Base-by-base conservation (phyloP, 2,888 invertebrate genomes). In the Stenolophus ochropezus region DNA sequence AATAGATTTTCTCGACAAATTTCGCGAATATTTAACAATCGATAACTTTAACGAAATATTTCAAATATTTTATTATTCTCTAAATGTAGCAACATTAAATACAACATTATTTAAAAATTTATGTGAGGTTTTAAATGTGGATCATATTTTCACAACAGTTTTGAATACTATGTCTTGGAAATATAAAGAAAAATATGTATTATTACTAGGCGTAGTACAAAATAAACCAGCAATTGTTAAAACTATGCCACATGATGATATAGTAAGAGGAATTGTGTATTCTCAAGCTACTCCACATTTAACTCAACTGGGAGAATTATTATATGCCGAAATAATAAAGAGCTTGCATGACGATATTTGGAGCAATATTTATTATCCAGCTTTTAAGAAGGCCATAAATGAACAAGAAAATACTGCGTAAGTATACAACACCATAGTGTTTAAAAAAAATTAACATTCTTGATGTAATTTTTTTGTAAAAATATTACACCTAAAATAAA, bases 101-200 rank as follows among this genome's bases (percentile, higher is more conserved):
- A 42, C 33, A 1, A 42, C 33, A 2, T 8, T 42, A 42, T 8
- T 42, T 0, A 1, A 6, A 42, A 11, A 42, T 42, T 42, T 42
- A 42, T 42, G 5, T 0, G 14, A 51, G 1, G 51, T 51, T 16
- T 51, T 16, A 51, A 51, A 51, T 51, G 18, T 8, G 4, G 11
- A 42, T 42, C 1, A 42, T 0, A 42, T 42, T 8, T 6, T 42
- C 1, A 3, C 4, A 42, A 8, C 4, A 3, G 11, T 11, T 42
- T 42, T 69, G 16, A 14, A 25, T 6, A 18, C 6, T 42, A 53
- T 71, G 6, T 71, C 80, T 0, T 80, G 80, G 80, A 80, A 69
- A 18, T 21, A 53, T 18, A 80, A 80, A 56, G 21, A 71, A 4
- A 80, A 71, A 20, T 80, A 33, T 20, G 42, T 71, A 1, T 20